Evolutionary conservation across 2,113 vertebrate species (phyloP).

Genomic region (Tringa solitaria): DNA sequence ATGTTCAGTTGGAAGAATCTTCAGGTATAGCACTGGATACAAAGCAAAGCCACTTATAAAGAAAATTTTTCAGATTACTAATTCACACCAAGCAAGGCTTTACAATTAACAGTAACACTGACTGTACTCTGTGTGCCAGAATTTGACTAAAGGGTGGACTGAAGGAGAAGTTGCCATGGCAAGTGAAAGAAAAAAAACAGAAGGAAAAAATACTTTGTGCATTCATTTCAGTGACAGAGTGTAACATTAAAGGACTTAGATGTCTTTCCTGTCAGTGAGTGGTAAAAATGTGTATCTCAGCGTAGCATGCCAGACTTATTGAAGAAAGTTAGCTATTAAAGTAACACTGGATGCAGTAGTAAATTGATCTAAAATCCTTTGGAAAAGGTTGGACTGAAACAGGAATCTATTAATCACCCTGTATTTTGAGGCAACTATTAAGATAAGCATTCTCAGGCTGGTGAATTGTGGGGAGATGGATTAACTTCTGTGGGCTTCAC

Average conservation of each 20-base stretch:
- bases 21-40: neutral
- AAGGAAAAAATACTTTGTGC: neutral
- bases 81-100: neutral
- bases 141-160: neutral
- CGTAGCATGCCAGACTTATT: neutral
- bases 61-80: neutral
- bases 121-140: neutral
- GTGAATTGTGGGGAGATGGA: neutral
- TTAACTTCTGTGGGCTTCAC: neutral
- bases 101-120: neutral
- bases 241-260: neutral
- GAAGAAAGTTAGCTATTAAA: neutral
- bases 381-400: neutral
- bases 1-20: neutral
- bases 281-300: neutral
- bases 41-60: neutral
- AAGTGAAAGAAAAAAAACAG: neutral
- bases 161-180: neutral
- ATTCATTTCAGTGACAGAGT: neutral
- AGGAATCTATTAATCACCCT: neutral
- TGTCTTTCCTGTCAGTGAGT: neutral
- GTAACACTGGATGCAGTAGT: neutral
- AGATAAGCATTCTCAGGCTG: neutral
- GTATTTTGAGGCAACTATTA: neutral
- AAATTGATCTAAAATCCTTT: neutral